A percentile compares a stretch with the other conserved stretches of the same genome.
These are phyloP conservation scores for Dysdera silvatica DNA, from an alignment of 1,140 invertebrate species.

Conservation along the genomic window DNA sequence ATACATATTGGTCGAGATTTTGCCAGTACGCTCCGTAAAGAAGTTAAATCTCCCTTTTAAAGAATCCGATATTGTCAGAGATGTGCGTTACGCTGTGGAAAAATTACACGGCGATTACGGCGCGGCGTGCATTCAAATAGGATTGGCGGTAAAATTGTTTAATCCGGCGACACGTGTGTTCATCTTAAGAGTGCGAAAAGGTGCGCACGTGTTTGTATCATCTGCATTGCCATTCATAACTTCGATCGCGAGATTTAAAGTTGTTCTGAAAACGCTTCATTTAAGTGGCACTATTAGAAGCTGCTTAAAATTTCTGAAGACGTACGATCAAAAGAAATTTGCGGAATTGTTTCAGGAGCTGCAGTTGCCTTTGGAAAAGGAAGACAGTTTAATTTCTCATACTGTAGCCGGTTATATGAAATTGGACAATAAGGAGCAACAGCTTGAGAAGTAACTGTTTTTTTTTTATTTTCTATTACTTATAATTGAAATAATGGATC, in stretches of 20 bases:
- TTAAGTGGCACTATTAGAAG: conserved; percentile 17
- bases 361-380: neutral
- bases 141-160: conserved; percentile 17
- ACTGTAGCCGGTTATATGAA: too few species aligned
- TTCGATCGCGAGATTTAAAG: neutral
- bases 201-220: neutral
- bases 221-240: conserved; percentile 9
- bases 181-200: conserved; percentile 8
- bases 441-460: too few species aligned
- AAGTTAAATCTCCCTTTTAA: neutral
- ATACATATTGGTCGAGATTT: conserved; percentile 18
- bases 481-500: too few species aligned
- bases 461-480: too few species aligned
- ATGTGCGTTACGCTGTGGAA: conserved; percentile 1
- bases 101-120: conserved; percentile 24
- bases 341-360: neutral
- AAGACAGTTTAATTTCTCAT: too few species aligned
- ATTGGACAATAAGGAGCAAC: too few species aligned
- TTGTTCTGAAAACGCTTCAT: conserved; percentile 6
- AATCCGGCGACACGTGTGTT: conserved; percentile 14
- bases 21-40: neutral
- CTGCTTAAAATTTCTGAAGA: conserved; percentile 7
- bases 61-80: neutral
- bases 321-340: conserved; percentile 16
- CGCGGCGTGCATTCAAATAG: neutral